A percentile compares a stretch with the other conserved stretches of the same genome.
Evolutionary conservation across 2,888 invertebrate species (phyloP).

Genomic region (Drosophila picticornis): DNA sequence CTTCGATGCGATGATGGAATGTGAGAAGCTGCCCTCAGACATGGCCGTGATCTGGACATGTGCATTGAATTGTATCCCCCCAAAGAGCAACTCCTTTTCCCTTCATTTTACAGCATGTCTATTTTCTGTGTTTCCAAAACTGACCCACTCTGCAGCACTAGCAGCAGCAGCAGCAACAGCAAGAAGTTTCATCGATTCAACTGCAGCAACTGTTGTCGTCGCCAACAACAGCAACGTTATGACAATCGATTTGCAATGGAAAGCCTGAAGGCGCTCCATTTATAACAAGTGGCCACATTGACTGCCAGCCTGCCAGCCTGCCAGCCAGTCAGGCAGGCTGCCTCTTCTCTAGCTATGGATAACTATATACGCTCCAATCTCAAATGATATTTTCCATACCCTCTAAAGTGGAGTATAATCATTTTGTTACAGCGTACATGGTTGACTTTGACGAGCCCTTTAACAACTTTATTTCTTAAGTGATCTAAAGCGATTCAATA

Average conservation of each 20-base stretch:
- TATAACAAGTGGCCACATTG: constrained; percentile 77
- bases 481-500: no score
- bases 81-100: background rate
- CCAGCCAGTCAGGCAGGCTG: background rate
- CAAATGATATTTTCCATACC: constrained; percentile 41
- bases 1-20: constrained; percentile 47
- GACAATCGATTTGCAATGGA: constrained; percentile 82
- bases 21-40: constrained; percentile 61
- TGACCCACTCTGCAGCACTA: constrained; percentile 50
- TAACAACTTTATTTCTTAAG: background rate
- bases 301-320: constrained; percentile 16
- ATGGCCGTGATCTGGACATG: constrained; percentile 53
- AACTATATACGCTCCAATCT: constrained; percentile 52
- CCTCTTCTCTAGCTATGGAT: constrained; percentile 36
- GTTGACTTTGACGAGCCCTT: background rate
- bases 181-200: constrained; percentile 25
- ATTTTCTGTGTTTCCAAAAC: constrained; percentile 25
- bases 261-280: constrained; percentile 76
- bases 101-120: constrained; percentile 14
- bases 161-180: constrained; percentile 14
- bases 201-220: constrained; percentile 39
- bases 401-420: background rate
- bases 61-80: constrained; percentile 38
- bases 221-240: constrained; percentile 64
- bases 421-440: background rate